Evolutionary conservation across 2,888 invertebrate genomes (phyloP).

Genomic region (Caradrina clavipalpis): DNA sequence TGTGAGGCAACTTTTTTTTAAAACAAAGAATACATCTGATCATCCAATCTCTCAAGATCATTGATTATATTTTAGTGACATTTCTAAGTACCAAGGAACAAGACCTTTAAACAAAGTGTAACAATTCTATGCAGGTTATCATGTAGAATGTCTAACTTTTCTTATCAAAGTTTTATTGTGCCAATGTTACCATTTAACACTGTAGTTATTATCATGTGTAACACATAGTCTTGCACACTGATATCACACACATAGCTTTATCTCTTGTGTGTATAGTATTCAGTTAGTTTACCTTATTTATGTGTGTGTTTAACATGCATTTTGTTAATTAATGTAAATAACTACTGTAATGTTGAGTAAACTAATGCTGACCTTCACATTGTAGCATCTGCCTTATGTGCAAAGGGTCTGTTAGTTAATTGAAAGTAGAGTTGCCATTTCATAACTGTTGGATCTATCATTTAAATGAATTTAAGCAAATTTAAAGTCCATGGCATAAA

Average conservation of each 20-base stretch:
- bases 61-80: too few species aligned
- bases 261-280: conserved; percentile 21
- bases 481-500: background rate
- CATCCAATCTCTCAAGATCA: too few species aligned
- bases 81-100: background rate
- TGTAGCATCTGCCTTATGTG: background rate
- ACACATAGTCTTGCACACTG: conserved; percentile 28
- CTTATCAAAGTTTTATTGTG: conserved; percentile 72
- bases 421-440: background rate
- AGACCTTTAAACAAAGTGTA: background rate
- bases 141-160: conserved; percentile 60
- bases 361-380: conserved; percentile 15
- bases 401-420: background rate
- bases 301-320: conserved; percentile 13
- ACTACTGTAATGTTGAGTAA: background rate
- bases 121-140: conserved; percentile 11
- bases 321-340: conserved; percentile 8
- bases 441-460: background rate
- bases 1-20: too few species aligned
- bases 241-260: conserved; percentile 25
- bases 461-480: background rate
- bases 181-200: conserved; percentile 69
- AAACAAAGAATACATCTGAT: too few species aligned
- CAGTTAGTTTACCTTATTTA: conserved; percentile 24
- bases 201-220: conserved; percentile 43